These are phyloP conservation scores for Drosophila austrosaltans DNA, from an alignment of 2,888 invertebrate species.

Conservation along the genomic window DNA sequence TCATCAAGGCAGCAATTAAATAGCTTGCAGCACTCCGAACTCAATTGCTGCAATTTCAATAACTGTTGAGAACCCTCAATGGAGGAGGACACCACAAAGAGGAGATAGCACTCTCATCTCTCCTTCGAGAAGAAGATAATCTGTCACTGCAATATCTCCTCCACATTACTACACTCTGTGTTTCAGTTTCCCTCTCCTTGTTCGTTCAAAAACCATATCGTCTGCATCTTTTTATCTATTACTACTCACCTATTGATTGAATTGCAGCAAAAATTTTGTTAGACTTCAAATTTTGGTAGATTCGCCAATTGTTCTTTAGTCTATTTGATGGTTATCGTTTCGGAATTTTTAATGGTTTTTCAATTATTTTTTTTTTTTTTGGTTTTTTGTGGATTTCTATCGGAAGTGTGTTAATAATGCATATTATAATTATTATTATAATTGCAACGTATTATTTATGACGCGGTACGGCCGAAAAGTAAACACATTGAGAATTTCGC, in stretches of 20 bases:
- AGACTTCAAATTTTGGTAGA: too few species aligned
- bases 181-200: neutral
- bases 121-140: slow-evolving; percentile 48
- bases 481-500: slow-evolving; percentile 72
- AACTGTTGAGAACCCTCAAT: slow-evolving; percentile 68
- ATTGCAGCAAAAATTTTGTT: slow-evolving; percentile 51
- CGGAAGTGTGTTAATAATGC: slow-evolving; percentile 15
- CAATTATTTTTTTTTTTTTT: slow-evolving; percentile 3
- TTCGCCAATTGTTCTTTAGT: neutral
- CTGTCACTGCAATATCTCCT: slow-evolving; percentile 48
- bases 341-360: slow-evolving; percentile 31
- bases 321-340: slow-evolving; percentile 27
- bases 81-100: slow-evolving; percentile 20
- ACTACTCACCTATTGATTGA: slow-evolving; percentile 62
- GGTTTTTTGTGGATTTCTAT: slow-evolving; percentile 24
- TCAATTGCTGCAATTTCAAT: slow-evolving; percentile 77
- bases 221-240: slow-evolving; percentile 20
- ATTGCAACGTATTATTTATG: slow-evolving; percentile 48
- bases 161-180: neutral
- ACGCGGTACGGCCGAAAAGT: slow-evolving; percentile 70
- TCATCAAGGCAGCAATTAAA: slow-evolving; percentile 68
- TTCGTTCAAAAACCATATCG: slow-evolving; percentile 14
- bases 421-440: slow-evolving; percentile 37
- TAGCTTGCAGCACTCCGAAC: slow-evolving; percentile 70
- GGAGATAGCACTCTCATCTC: slow-evolving; percentile 2